Percentiles rank a stretch among this genome's conserved stretches.
Conservation (phyloP, 2,797 vertebrate genomes). For the Halcyon chelicuti region DNA sequence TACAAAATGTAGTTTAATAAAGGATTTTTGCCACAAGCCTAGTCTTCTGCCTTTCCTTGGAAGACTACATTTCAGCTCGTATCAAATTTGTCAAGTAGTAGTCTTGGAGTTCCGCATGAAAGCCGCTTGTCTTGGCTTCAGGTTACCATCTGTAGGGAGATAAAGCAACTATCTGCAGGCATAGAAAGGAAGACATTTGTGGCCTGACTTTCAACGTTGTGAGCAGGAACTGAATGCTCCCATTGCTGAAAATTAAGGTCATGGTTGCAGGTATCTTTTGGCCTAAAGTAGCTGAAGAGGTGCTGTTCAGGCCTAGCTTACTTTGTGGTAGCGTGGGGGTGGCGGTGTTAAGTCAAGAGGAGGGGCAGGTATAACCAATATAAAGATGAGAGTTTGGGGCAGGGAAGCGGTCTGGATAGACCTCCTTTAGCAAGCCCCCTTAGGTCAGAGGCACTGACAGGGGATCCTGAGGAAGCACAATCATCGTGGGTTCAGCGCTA, state of each 20-base stretch:
- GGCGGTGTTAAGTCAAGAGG: background rate
- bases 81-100: background rate
- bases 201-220: conserved; percentile 13
- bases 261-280: background rate
- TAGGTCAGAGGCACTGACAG: background rate
- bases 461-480: accelerated
- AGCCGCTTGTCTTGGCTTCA: conserved; percentile 16
- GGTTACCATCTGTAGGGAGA: conserved; percentile 23
- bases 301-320: background rate
- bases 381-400: background rate
- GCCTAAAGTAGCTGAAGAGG: background rate
- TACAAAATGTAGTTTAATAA: conserved; percentile 79
- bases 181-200: conserved; percentile 39
- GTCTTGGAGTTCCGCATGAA: background rate
- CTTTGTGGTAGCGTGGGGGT: background rate
- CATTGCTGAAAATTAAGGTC: conserved; percentile 6
- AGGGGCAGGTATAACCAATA: background rate
- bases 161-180: conserved; percentile 32
- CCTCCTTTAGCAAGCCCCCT: background rate
- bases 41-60: conserved; percentile 14
- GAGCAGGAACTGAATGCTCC: background rate
- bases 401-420: background rate
- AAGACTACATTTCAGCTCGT: background rate
- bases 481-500: background rate
- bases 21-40: conserved; percentile 67